phyloP scores from a whole-genome alignment of 2,797 vertebrate species.

The Rhinella marina region DNA sequence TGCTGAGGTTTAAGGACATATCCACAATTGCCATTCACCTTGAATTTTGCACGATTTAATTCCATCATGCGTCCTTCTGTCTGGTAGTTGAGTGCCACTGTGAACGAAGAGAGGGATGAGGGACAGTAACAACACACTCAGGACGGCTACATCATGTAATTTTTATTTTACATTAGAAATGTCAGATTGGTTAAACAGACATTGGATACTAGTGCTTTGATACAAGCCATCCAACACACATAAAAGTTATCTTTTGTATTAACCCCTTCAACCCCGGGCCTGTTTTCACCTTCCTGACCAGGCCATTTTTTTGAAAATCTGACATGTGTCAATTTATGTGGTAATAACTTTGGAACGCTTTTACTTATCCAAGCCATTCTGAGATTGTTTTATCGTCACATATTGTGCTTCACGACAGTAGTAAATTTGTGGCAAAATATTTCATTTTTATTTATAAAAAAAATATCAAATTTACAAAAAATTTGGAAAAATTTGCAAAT shows the following conservation, averaged over 20 bases:
- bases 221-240: neutral
- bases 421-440: too few relatives aligned
- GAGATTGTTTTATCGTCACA: too few relatives aligned
- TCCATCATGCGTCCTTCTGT: slow-evolving; percentile 98
- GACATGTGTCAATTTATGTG: too few relatives aligned
- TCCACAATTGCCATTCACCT: slow-evolving; percentile 91
- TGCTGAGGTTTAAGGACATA: slow-evolving; percentile 95
- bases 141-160: neutral
- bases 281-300: too few relatives aligned
- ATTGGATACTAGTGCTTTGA: neutral
- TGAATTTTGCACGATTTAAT: slow-evolving; percentile 95
- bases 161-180: neutral
- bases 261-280: too few relatives aligned
- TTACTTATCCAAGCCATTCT: too few relatives aligned
- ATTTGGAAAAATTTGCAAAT: too few relatives aligned
- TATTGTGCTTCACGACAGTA: too few relatives aligned
- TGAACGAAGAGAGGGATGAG: slow-evolving; percentile 39
- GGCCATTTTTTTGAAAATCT: too few relatives aligned
- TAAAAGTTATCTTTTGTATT: neutral
- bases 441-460: too few relatives aligned
- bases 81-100: slow-evolving; percentile 98
- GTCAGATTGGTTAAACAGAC: neutral
- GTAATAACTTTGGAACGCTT: too few relatives aligned
- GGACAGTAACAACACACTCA: neutral
- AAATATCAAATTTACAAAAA: too few relatives aligned